A percentile compares a stretch with the other conserved stretches of the same genome.
Conservation (phyloP, 2,113 vertebrate species). For the Mus pahari region DNA sequence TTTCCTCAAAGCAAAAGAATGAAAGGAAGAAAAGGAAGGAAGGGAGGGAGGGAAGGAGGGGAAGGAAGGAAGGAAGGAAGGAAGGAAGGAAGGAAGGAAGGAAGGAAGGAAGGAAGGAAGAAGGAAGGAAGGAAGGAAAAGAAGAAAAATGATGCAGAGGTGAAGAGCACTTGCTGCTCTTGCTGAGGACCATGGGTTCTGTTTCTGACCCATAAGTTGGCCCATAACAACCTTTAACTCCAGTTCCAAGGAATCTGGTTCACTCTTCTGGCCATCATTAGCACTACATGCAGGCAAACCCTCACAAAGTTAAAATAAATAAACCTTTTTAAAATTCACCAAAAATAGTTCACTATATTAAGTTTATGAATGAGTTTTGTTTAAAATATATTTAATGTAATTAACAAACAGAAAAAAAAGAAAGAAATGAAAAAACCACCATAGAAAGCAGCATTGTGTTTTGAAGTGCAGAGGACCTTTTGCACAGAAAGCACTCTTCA, state of each 20-base stretch:
- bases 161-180: not conserved
- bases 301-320: not conserved
- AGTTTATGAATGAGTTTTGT: slow-evolving; percentile 13
- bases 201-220: not conserved
- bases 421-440: slow-evolving; percentile 10
- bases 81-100: fast-evolving
- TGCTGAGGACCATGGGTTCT: not conserved
- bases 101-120: too few relatives aligned
- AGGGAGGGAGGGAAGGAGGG: fast-evolving
- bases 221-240: not conserved
- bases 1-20: not conserved
- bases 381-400: slow-evolving; percentile 1
- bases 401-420: not conserved
- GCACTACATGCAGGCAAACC: not conserved
- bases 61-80: fast-evolving
- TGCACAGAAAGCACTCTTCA: not conserved
- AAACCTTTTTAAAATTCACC: not conserved
- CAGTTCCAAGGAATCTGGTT: not conserved
- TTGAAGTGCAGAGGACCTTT: not conserved
- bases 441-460: slow-evolving; percentile 23
- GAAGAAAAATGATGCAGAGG: not conserved
- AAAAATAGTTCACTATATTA: not conserved
- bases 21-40: too few relatives aligned
- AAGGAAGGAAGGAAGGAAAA: too few relatives aligned
- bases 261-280: not conserved